Conservation (phyloP, 2,888 invertebrate genomes). For the Julus scanicus region DNA sequence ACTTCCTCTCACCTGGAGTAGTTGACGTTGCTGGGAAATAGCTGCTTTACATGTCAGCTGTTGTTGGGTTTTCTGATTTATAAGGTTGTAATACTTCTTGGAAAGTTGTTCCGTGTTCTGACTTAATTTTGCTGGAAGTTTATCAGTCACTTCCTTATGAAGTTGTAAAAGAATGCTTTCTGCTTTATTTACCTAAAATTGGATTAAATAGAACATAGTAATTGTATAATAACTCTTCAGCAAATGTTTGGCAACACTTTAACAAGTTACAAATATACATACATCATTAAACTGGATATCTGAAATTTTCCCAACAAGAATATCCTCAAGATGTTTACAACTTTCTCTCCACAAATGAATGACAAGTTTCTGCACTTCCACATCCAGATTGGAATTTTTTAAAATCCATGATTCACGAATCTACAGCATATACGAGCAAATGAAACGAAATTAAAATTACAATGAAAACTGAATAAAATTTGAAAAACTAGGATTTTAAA, state of each 20-base stretch:
- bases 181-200: conserved; percentile 46
- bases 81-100: not conserved
- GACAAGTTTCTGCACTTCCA: conserved; percentile 48
- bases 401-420: conserved; percentile 44
- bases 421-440: not conserved
- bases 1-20: conserved; percentile 48
- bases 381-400: conserved; percentile 12
- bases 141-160: not conserved
- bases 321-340: conserved; percentile 36
- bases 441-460: not conserved
- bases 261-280: not conserved
- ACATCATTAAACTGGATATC: conserved; percentile 49
- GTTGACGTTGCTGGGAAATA: conserved; percentile 7
- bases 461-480: not conserved
- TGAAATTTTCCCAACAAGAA: conserved; percentile 3
- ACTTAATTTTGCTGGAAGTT: not conserved
- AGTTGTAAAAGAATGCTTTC: conserved; percentile 52
- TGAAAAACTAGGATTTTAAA: not conserved
- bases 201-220: not conserved
- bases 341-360: conserved; percentile 50
- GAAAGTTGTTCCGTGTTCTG: not conserved
- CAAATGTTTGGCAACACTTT: not conserved
- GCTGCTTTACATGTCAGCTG: not conserved
- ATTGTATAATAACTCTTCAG: not conserved
- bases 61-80: not conserved